Percentiles rank a stretch among this genome's conserved stretches.
phyloP scores from a whole-genome alignment of 2,888 invertebrate species.

The Macropis europaea region DNA sequence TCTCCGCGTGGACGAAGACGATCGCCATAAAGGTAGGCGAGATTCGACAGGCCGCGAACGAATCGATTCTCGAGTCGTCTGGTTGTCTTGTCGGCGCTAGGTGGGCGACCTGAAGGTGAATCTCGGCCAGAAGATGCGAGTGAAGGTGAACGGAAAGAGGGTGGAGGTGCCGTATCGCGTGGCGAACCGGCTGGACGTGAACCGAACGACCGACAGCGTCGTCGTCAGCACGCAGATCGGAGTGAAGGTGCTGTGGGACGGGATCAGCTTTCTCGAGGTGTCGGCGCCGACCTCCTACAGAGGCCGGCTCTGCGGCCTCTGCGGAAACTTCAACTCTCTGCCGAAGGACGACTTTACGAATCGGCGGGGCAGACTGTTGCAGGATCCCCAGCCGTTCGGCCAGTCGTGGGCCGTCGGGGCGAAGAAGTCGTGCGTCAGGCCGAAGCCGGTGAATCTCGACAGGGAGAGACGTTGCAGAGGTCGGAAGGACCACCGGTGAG shows the following conservation, averaged over 20 bases:
- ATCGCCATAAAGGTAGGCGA: constrained; percentile 86
- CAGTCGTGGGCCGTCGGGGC: constrained; percentile 95
- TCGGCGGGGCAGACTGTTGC: constrained; percentile 85
- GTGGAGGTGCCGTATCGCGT: constrained; percentile 86
- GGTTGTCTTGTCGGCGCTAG: constrained; percentile 44
- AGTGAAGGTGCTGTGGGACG: constrained; percentile 94
- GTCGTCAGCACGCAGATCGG: constrained; percentile 87
- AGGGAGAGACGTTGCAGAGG: constrained; percentile 76
- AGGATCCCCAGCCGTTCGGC: constrained; percentile 87
- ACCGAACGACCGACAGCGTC: constrained; percentile 85
- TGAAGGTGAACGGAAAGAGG: constrained; percentile 91
- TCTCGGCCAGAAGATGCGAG: constrained; percentile 91
- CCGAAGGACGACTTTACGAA: constrained; percentile 91
- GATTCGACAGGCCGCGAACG: too few species aligned
- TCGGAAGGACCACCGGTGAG: constrained; percentile 76
- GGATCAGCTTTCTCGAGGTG: constrained; percentile 93
- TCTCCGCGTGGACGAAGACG: constrained; percentile 95
- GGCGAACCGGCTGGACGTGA: constrained; percentile 82
- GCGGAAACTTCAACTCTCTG: constrained; percentile 96
- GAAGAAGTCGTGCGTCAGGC: constrained; percentile 84
- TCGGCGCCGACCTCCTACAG: constrained; percentile 88
- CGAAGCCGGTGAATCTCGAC: constrained; percentile 79
- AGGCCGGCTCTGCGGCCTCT: constrained; percentile 92
- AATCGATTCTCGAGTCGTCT: too few species aligned
- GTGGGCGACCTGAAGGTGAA: constrained; percentile 88